Base-by-base conservation (phyloP, 2,113 vertebrate species). In the Verasper variegatus region DNA sequence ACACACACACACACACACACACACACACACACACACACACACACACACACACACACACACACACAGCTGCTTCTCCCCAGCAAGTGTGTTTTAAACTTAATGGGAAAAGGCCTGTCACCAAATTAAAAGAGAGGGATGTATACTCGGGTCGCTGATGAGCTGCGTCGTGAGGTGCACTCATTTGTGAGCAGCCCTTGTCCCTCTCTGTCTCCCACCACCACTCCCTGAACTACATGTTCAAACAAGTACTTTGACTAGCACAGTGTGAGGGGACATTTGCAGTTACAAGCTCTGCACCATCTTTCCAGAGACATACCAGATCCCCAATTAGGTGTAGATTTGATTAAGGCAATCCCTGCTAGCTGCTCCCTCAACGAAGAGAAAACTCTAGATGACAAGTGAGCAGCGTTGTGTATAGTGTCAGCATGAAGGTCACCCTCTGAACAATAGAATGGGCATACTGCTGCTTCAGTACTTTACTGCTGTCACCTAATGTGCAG, bases 351-450 rank as follows among this genome's bases (percentile, higher is more conserved):
- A 37, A 37, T 76, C 69, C 82, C 66, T 31, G 31, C 31, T 78
- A 1, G 2, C 12, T 42, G 15, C 11, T 67, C 23, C 54, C 40
- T 11, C 21, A 24, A 51, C 72, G 14, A 57, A 21, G 1, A 78
- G 10, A 66, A 66, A 51, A 56, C 58, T 70, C 27, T 18, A 15
- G 40, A 67, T 56, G 54, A 78, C 40, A 64, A 35, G 49, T 7
- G 1, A 58, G 35, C 24, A 27, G 27, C 35, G 17, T 24, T 42
- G 27, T 64, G 27, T 31, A n/a, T 20, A 37, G 55, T 62, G 64
- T 72, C 21, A 45, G 76, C 58, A 52, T 81, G 67, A 91, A 89
- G 87, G 78, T 87, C 82, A 31, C 6, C 31, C 31, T 31, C 6
- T 31, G 5, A 86, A 80, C 21, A 60, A 57, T 9, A 56, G 45